phyloP scores from a whole-genome alignment of 64 coral and sea anemone genomes.

The Montipora sp. region DNA sequence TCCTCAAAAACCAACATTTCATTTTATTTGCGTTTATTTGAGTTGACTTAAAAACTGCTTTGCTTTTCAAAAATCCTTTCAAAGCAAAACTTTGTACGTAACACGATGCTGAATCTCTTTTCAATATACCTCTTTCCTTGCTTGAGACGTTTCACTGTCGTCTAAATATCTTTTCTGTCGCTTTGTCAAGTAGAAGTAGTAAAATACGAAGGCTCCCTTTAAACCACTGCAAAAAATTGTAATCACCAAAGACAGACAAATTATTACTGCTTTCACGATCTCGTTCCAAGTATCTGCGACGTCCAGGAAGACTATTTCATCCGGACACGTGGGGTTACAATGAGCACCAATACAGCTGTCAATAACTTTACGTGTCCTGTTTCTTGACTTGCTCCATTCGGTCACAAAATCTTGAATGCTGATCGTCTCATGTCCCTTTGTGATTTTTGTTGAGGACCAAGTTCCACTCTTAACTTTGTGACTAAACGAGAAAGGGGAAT shows the following conservation, averaged over 20 bases:
- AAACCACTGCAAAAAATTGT: conserved; percentile 54
- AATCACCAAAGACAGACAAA: conserved; percentile 38
- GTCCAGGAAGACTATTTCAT: conserved; percentile 71
- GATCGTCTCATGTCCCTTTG: not conserved
- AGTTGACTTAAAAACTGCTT: no score
- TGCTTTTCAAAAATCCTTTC: no score
- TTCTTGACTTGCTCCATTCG: conserved; percentile 19
- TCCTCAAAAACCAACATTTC: no score
- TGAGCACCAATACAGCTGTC: conserved; percentile 78
- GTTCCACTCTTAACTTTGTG: conserved; percentile 20
- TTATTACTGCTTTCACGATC: not conserved
- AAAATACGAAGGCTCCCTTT: conserved; percentile 55
- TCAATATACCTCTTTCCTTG: conserved; percentile 68
- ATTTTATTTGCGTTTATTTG: no score
- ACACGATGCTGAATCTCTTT: no score
- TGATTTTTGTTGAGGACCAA: conserved; percentile 33
- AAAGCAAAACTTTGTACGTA: no score
- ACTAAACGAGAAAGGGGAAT: not conserved
- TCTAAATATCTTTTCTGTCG: conserved; percentile 41
- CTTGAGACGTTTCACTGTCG: conserved; percentile 39
- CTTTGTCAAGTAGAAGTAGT: conserved; percentile 32
- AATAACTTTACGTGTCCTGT: conserved; percentile 17
- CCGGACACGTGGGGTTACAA: conserved; percentile 78
- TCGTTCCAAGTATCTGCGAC: conserved; percentile 27
- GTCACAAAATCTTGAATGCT: conserved; percentile 57